Base-by-base conservation (phyloP, 2,113 vertebrate genomes). In the Chrysochloris asiatica region DNA sequence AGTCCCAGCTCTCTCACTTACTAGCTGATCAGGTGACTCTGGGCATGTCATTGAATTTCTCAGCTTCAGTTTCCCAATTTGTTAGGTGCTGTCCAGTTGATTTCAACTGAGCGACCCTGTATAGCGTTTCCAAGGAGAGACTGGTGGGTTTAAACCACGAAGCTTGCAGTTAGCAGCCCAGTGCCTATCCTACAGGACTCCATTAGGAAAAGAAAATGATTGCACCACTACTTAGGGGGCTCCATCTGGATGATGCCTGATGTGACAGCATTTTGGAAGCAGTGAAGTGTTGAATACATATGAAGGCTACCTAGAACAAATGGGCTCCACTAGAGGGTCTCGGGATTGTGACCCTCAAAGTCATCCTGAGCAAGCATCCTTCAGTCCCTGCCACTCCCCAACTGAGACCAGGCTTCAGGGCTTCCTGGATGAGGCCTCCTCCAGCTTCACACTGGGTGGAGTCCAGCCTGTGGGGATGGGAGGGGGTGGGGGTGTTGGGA, bases 201-300 rank as follows among this genome's bases (percentile, higher is more conserved):
- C n/a, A n/a, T n/a, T 19, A 65, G 81, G 73, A 47, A 76, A 67
- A 83, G 65, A 36, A 59, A 45, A 30, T 28, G 26, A 63, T 19
- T 19, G 73, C 30, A 63, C 9, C 10, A 22, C 38, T 48, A 3
- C 38, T 17, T 47, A 67, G 36, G 69, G 24, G 24, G 45, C 8
- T 22, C 19, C 54, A 26, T 21, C 41, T 77, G 36, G 83, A 90
- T 43, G 14, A 30, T 56, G 47, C 17, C 33, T 33, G n/a, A 4
- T 24, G 9, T n/a, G 45, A 30, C 72, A 59, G 77, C 30, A 11
- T 54, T 82, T 47, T 38, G 54, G 50, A 80, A 72, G 86, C 90
- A 30, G 61, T 16, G 21, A 54, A 36, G 43, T 16, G 52, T 48
- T 16, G 1, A 52, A 56, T 24, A 43, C 0, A 0, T 0, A 24